Conservation (phyloP, 2,888 invertebrate genomes). For the Orthosia gothica region DNA sequence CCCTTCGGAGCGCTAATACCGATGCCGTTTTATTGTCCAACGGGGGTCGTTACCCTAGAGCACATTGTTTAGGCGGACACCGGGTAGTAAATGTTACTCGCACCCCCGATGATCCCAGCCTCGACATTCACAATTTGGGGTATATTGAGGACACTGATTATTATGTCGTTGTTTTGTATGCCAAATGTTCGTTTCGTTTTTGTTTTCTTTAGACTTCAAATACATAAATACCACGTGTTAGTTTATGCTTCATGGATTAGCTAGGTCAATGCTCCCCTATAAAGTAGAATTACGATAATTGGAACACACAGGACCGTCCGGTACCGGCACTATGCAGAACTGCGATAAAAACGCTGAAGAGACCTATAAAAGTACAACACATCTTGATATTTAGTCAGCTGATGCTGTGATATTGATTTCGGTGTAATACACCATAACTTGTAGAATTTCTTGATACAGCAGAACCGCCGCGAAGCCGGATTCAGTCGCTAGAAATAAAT, state of each 20-base stretch:
- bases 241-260: not conserved
- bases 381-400: no score
- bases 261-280: not conserved
- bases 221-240: not conserved
- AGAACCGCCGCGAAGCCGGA: not conserved
- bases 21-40: conserved; percentile 48
- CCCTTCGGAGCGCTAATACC: conserved; percentile 51
- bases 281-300: no score
- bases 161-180: conserved; percentile 19
- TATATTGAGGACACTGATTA: conserved; percentile 1
- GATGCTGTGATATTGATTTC: no score
- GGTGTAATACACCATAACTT: no score
- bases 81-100: conserved; percentile 27
- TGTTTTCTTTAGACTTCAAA: not conserved
- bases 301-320: no score
- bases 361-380: no score
- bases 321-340: no score
- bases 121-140: conserved; percentile 15
- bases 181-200: not conserved
- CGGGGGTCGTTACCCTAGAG: conserved; percentile 49
- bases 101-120: not conserved
- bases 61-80: conserved; percentile 47
- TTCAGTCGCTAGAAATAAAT: not conserved
- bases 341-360: no score
- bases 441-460: not conserved